Conservation (phyloP, 2,113 vertebrate species). For the Prionailurus bengalensis region DNA sequence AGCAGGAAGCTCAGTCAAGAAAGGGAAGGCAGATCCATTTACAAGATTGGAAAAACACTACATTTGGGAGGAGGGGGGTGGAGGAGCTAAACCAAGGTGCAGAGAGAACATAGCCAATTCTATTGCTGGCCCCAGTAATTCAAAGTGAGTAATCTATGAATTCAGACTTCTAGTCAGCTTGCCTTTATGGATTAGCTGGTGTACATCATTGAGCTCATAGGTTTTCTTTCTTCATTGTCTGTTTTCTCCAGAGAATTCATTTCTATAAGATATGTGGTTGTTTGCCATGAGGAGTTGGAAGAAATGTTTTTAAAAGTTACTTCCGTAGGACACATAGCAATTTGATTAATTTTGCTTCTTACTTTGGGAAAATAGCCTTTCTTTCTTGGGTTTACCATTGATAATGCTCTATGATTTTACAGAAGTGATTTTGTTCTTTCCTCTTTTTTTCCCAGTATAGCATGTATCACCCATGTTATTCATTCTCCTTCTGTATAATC, state of each 20-base stretch:
- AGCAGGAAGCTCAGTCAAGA: not conserved
- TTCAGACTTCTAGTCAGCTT: not conserved
- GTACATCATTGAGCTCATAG: rapidly evolving
- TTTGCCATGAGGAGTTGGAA: not conserved
- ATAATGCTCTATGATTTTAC: not conserved
- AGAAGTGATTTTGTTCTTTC: not conserved
- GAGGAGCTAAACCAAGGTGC: not conserved
- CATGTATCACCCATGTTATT: not conserved
- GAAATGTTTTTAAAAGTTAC: not conserved
- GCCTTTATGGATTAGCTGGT: not conserved
- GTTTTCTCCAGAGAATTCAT: not conserved
- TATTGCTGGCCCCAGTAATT: not conserved
- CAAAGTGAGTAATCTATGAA: not conserved
- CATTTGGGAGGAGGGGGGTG: not conserved
- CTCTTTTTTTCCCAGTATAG: not conserved
- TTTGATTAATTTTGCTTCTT: not conserved
- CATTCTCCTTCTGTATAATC: not conserved
- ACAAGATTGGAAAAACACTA: not conserved
- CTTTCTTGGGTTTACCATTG: not conserved
- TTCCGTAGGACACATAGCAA: not conserved
- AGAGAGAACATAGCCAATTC: not conserved
- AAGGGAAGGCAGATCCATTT: not conserved
- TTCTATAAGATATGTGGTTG: not conserved
- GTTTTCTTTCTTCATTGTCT: not conserved
- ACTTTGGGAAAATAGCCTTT: not conserved